phyloP scores from a whole-genome alignment of 2,113 vertebrate species.

The Hippocampus mohnikei region DNA sequence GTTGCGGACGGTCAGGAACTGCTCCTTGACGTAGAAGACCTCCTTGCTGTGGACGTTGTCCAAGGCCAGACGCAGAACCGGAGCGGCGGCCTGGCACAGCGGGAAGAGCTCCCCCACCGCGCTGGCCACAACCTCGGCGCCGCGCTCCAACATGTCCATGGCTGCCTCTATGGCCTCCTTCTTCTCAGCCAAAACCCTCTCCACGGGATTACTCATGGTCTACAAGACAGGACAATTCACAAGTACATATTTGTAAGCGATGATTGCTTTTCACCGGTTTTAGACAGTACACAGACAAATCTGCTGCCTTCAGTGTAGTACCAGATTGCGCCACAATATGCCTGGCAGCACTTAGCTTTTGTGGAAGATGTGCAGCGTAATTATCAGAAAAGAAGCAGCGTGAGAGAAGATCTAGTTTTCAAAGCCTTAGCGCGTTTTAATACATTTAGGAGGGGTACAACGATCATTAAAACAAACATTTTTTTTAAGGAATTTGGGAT shows the following conservation, averaged over 20 bases:
- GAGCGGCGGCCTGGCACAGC: slow-evolving; percentile 71
- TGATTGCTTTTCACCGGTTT: too few species aligned
- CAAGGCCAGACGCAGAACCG: slow-evolving; percentile 67
- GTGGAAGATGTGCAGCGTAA: too few species aligned
- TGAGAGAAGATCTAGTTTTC: too few species aligned
- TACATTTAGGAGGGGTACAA: too few species aligned
- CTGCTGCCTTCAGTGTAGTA: too few species aligned
- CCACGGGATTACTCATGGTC: slow-evolving; percentile 64
- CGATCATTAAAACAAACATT: too few species aligned
- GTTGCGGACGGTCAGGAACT: slow-evolving; percentile 67
- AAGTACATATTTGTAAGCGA: not conserved
- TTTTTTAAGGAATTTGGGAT: too few species aligned
- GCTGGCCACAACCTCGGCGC: slow-evolving; percentile 72
- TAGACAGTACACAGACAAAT: too few species aligned
- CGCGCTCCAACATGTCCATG: slow-evolving; percentile 72
- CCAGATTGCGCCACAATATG: too few species aligned
- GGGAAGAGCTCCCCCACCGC: slow-evolving; percentile 72
- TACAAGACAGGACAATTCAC: slow-evolving; percentile 14
- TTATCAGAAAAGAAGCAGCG: too few species aligned
- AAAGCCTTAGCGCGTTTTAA: too few species aligned
- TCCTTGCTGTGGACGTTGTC: slow-evolving; percentile 76
- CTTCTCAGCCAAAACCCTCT: slow-evolving; percentile 72
- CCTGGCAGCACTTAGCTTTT: too few species aligned
- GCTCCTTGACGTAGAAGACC: slow-evolving; percentile 74
- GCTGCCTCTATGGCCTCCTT: slow-evolving; percentile 73